These are phyloP conservation scores for Antedon bifida DNA, from an alignment of 35 echinoderm and acorn worm species.

Conservation along the genomic window DNA sequence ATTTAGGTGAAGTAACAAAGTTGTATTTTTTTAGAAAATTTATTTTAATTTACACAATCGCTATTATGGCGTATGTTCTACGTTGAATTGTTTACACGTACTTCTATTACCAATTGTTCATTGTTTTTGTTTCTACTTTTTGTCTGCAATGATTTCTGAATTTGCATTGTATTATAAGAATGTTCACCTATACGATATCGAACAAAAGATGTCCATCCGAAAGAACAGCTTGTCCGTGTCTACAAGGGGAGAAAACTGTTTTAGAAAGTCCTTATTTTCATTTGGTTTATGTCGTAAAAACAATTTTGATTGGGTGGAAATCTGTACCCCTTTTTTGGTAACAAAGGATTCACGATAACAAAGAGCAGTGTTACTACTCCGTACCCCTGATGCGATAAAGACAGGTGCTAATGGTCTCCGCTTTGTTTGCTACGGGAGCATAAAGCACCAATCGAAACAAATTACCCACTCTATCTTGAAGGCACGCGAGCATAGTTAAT, in stretches of 20 bases:
- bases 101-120: too few species aligned
- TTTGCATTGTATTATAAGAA: too few species aligned
- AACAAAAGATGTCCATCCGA: neutral
- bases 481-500: neutral
- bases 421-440: neutral
- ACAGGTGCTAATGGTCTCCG: neutral
- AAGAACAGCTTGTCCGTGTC: neutral
- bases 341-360: neutral
- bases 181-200: neutral
- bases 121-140: too few species aligned
- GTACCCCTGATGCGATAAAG: neutral
- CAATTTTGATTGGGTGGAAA: neutral
- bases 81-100: too few species aligned
- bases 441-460: neutral
- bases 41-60: too few species aligned
- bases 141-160: too few species aligned
- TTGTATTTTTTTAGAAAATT: too few species aligned
- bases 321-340: neutral
- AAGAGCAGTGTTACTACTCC: neutral
- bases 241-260: neutral
- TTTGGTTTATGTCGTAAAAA: neutral
- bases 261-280: neutral
- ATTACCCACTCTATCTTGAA: neutral
- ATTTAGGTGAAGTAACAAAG: too few species aligned
- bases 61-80: too few species aligned